Evolutionary conservation across 2,888 invertebrate genomes (phyloP).

Genomic region (Napeogenes sylphis): DNA sequence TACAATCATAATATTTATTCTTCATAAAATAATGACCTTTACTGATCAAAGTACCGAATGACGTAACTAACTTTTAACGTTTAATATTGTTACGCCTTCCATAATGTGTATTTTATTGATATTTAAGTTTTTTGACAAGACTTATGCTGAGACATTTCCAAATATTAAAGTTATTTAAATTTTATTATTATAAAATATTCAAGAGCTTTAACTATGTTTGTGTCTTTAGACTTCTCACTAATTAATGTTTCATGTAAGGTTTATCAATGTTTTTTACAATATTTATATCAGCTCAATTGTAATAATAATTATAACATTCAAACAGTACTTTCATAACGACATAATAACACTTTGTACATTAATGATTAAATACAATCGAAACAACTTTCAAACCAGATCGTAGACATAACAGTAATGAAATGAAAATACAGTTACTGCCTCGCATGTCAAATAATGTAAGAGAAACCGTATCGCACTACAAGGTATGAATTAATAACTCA

Average conservation of each 20-base stretch:
- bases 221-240: conserved; percentile 23
- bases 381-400: conserved; percentile 41
- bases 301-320: conserved; percentile 8
- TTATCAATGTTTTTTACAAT: conserved; percentile 11
- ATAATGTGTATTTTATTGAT: conserved; percentile 40
- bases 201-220: conserved; percentile 51
- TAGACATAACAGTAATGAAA: conserved; percentile 57
- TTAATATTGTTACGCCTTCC: conserved; percentile 55
- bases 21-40: conserved; percentile 75
- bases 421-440: conserved; percentile 59
- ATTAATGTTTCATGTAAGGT: conserved; percentile 12
- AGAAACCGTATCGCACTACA: conserved; percentile 28
- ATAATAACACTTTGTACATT: conserved; percentile 27
- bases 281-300: conserved; percentile 7
- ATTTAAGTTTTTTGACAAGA: conserved; percentile 41
- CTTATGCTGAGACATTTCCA: conserved; percentile 55
- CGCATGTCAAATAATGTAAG: conserved; percentile 47
- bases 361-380: conserved; percentile 18
- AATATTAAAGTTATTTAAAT: conserved; percentile 36
- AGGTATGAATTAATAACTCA: conserved; percentile 30
- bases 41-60: conserved; percentile 75
- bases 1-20: conserved; percentile 78
- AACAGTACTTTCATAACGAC: conserved; percentile 9
- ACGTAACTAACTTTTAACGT: conserved; percentile 64
- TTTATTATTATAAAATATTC: conserved; percentile 44